Evolutionary conservation across 2,113 vertebrate species (phyloP), one percentile per base, ranked within the genome.

Genomic region (Silurus meridionalis): DNA sequence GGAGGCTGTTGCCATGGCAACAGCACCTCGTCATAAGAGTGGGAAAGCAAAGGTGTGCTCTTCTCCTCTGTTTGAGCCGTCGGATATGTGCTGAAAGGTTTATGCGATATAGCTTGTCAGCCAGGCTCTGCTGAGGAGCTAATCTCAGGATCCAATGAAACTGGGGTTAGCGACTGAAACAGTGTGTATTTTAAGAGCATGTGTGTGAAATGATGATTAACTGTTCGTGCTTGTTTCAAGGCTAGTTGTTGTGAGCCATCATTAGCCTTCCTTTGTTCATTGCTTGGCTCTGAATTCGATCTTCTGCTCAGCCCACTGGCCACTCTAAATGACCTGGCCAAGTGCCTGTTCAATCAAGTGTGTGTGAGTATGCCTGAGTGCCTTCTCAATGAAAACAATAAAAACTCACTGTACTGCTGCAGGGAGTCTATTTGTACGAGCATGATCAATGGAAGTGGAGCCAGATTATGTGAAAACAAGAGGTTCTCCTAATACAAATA

Each of bases 1-100:
- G 88, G 71, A 86, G 90, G 90, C 84, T 89, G 90, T 89, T 89
- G 88, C 88, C 84, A 90, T 89, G 79, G 90, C 87, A 86, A 89
- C 86, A 86, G 80, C 37, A 82, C 88, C 86, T 84, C 37, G 80
- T 69, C 69, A 85, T 80, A 83, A 64, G 86, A 87, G 86, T 80
- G 72, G 71, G 78, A 89, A 84, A 79, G 86, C 84, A 86, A 87
- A 89, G 86, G 90, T 90, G 82, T 74, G 82, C 87, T 87, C 82
- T 86, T 85, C 84, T 77, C 69, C 82, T 63, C 61, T 67, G 85
- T 83, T 85, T 86, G 77, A 86, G 89, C 86, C 82, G 89, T 88
- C 80, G 83, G 86, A 83, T 83, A 46, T 89, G 77, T 81, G 60
- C 74, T 50, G 63, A 80, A 80, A 88, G 86, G 89, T 84, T 85